phyloP scores from a whole-genome alignment of 2,888 invertebrate genomes.

The Drosophila mimica region DNA sequence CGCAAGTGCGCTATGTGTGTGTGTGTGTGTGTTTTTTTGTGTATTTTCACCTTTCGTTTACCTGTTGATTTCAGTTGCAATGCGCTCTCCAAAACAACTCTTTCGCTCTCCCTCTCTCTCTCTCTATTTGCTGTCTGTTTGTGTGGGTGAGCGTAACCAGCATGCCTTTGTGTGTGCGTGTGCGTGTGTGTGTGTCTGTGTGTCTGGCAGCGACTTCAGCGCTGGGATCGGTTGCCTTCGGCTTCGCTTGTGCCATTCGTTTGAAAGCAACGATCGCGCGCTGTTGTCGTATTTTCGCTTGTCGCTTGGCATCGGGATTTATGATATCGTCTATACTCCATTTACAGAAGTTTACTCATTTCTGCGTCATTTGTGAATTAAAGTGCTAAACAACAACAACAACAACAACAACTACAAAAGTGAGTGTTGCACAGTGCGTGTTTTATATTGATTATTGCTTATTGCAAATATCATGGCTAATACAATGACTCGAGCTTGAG shows the following conservation, averaged over 20 bases:
- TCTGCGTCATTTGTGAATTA: conserved; percentile 14
- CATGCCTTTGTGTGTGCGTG: conserved; percentile 32
- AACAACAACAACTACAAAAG: conserved; percentile 10
- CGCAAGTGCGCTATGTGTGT: not conserved
- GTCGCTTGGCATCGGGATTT: conserved; percentile 19
- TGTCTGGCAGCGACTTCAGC: conserved; percentile 58
- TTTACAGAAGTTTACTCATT: conserved; percentile 32
- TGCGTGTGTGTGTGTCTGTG: conserved; percentile 29
- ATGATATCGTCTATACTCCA: conserved; percentile 23
- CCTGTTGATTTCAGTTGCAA: conserved; percentile 65
- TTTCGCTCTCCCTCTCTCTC: not conserved
- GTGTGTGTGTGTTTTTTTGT: not conserved
- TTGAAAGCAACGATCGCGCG: conserved; percentile 77
- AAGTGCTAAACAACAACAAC: not conserved
- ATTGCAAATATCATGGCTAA: conserved; percentile 1
- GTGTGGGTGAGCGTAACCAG: conserved; percentile 24
- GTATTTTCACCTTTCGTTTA: conserved; percentile 69
- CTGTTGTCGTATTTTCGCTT: conserved; percentile 55
- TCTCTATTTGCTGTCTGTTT: conserved; percentile 1
- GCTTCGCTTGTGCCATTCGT: conserved; percentile 65
- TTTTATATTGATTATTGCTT: not conserved
- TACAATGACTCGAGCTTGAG: not conserved
- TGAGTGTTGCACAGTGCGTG: not conserved
- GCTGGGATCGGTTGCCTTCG: conserved; percentile 52
- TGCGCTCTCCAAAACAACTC: conserved; percentile 26